phyloP scores from a whole-genome alignment of 2,113 vertebrate genomes.

The Alouatta palliata region DNA sequence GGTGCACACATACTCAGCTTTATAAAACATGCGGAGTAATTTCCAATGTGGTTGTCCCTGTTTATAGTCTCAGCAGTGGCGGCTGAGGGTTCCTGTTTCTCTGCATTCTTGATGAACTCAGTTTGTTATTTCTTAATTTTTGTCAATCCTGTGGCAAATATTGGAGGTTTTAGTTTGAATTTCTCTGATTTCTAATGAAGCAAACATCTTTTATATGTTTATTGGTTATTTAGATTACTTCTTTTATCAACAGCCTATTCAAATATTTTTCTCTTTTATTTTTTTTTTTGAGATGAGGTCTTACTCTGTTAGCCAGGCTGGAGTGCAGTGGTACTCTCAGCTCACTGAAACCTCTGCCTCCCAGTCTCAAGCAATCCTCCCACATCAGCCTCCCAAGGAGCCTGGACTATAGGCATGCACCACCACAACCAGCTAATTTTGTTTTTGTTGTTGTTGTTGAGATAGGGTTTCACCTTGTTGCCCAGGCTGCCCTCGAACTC shows the following conservation, averaged over 20 bases:
- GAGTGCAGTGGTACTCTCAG: too few species aligned
- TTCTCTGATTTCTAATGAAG: background rate
- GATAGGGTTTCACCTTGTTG: too few species aligned
- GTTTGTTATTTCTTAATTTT: background rate
- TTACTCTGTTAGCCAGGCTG: too few species aligned
- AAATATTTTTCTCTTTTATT: background rate
- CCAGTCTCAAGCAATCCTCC: too few species aligned
- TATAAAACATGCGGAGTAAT: background rate
- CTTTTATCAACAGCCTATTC: background rate
- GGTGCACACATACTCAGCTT: background rate
- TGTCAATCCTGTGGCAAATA: background rate
- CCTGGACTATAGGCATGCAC: too few species aligned
- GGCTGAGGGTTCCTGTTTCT: background rate
- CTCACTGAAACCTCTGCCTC: too few species aligned
- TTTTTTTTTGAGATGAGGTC: too few species aligned
- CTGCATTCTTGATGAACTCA: background rate
- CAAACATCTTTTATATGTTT: background rate
- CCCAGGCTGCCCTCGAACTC: too few species aligned
- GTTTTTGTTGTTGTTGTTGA: too few species aligned
- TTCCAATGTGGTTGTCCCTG: background rate
- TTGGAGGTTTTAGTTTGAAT: background rate
- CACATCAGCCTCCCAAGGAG: too few species aligned
- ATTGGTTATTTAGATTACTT: background rate
- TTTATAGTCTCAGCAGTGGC: background rate
- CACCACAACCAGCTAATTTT: too few species aligned